Base-by-base conservation (phyloP, 2,113 vertebrate genomes). In the Scortum barcoo region DNA sequence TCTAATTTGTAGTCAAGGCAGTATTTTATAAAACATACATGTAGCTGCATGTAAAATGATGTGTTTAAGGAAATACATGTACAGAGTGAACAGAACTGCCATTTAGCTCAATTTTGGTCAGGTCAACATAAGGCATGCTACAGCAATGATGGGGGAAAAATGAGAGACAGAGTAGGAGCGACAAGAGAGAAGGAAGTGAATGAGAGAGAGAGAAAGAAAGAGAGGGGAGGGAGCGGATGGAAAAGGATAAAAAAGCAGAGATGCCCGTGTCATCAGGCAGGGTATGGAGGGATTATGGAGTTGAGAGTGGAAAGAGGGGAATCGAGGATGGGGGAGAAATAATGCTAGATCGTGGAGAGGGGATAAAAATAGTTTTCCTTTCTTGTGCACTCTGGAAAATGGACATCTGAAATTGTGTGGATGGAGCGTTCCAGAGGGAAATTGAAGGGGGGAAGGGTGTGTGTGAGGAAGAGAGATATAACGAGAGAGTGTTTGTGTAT, bases 341-440 rank as follows among this genome's bases (percentile, higher is more conserved):
- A 86, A 89, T 85, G 72, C 66, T 63, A 46, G 72, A 90, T 89
- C 48, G 51, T 78, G 72, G 33, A 69, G 90, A 78, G 80, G 78
- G 88, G 88, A 89, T 91, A 91, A 90, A 94, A 94, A 93, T 92
- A 91, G 89, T 91, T 86, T 81, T 85, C 75, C 61, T 87, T 91
- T 90, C 84, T 92, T 92, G 65, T 87, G 89, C 89, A 85, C 78
- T 89, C 85, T 86, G 87, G 85, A 89, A 92, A 90, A 91, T 86
- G 83, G 90, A 89, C 90, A 89, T 91, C 60, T 89, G 78, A 93
- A 90, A 90, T 69, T 79, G 85, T 89, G 69, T 73, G 80, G 86
- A 83, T 89, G 88, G 88, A 86, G 84, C 66, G 70, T 72, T 87
- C 79, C 73, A 77, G 81, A 69, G 76, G 71, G 86, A 81, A 72